Percentiles rank a stretch among this genome's conserved stretches.
These are phyloP conservation scores for Acipenser transmontanus DNA, from an alignment of 2,797 vertebrate species.

Conservation along the genomic window DNA sequence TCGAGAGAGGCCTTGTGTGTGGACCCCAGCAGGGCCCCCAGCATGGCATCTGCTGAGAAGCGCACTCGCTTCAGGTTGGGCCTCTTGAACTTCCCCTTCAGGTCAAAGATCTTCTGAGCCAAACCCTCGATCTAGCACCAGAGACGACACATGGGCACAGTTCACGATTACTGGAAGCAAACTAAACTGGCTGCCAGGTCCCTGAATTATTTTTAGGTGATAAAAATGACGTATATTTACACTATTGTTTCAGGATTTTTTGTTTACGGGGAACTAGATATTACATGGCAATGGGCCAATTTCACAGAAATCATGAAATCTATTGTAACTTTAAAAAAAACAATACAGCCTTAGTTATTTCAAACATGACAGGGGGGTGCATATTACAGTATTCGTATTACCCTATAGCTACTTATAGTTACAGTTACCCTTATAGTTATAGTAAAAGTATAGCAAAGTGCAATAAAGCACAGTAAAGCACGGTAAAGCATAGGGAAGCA, in stretches of 20 bases:
- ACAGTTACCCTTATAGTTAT: no score
- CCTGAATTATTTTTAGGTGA: background rate
- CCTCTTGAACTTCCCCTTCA: constrained; percentile 72
- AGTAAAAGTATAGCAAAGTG: no score
- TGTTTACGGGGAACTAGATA: background rate
- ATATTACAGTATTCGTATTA: no score
- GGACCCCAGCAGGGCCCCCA: constrained; percentile 62
- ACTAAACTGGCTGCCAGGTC: background rate
- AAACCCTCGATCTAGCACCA: constrained; percentile 48
- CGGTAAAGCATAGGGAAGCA: no score
- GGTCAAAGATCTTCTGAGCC: constrained; percentile 54
- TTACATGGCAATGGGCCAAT: no score
- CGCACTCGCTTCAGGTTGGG: constrained; percentile 61
- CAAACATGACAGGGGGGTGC: no score
- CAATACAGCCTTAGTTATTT: no score
- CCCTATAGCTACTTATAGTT: no score
- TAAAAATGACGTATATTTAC: background rate
- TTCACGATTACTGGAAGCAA: background rate
- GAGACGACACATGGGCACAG: background rate
- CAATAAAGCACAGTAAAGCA: no score
- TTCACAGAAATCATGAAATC: no score
- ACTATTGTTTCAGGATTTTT: background rate
- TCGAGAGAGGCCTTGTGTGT: constrained; percentile 68
- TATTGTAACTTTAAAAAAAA: no score
- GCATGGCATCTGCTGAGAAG: constrained; percentile 69